Evolutionary conservation across 2,113 vertebrate species (phyloP).

Genomic region (Xyrauchen texanus): DNA sequence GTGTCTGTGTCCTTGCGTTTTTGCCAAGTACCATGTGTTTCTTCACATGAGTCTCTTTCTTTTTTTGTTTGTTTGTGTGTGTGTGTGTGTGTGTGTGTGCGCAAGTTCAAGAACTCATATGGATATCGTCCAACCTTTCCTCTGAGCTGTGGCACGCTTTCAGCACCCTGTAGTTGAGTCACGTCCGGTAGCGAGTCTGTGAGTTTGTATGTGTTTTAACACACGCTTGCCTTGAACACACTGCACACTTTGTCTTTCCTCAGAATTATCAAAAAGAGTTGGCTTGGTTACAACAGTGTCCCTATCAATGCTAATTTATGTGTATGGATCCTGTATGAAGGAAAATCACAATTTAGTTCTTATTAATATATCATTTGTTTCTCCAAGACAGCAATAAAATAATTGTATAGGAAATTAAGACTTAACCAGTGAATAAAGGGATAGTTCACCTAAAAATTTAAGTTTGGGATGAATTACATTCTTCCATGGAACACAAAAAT

Average conservation of each 20-base stretch:
- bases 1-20: background rate
- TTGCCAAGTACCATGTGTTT: slow-evolving; percentile 15
- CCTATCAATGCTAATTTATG: too few species aligned
- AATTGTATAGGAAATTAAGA: too few species aligned
- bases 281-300: too few species aligned
- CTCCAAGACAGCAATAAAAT: too few species aligned
- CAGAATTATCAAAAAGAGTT: too few species aligned
- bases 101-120: background rate
- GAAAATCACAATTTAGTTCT: too few species aligned
- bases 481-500: too few species aligned
- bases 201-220: background rate
- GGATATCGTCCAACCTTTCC: slow-evolving; percentile 5
- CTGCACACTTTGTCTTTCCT: background rate
- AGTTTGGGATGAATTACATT: too few species aligned
- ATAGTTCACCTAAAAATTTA: too few species aligned
- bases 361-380: too few species aligned
- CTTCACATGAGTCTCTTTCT: background rate
- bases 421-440: too few species aligned
- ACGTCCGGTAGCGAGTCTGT: slow-evolving; percentile 6
- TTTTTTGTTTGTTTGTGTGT: background rate
- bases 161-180: slow-evolving; percentile 25
- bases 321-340: too few species aligned
- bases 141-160: slow-evolving; percentile 10
- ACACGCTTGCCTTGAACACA: background rate
- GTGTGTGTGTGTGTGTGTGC: slow-evolving; percentile 16